Base-by-base conservation (phyloP, 2,113 vertebrate genomes). In the Ranitomeya variabilis region DNA sequence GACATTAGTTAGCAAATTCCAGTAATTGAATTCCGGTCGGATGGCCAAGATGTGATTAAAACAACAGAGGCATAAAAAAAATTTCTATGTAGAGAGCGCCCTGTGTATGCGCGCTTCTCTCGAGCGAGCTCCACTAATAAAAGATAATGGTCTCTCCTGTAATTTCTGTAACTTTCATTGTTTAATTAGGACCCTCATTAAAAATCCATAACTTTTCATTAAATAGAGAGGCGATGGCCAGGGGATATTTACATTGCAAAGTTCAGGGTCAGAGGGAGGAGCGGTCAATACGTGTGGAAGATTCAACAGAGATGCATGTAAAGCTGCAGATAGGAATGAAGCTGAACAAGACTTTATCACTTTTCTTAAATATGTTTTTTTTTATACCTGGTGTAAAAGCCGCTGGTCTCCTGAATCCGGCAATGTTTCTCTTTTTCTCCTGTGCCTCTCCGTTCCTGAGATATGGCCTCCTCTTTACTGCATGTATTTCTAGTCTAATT, bases 181-280 rank as follows among this genome's bases (percentile, higher is more conserved):
- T 88, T 89, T 89, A 84, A 89, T 89, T 89, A 85, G 87, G 81
- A 85, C 87, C 82, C 82, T 89, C 82, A 74, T 89, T 89, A 89
- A 89, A 89, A 89, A 64, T 52, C 51, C 81, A 89, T 89, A 89
- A 89, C 87, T 89, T 89, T 59, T 45, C 87, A 78, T 89, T 85
- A 79, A 89, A 85, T 69, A 78, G 82, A 64, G 76, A 66, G 60
- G 62, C 73, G 55, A 83, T 45, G 37, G 81, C 80, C 66, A 14
- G 59, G 80, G 71, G 71, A 89, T 78, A 79, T 85, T 71, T 89
- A 18, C 23, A 59, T 37, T 55, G 19, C 10, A 67, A 67, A 84
- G 81, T 66, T 67, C 59, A 79, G 69, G 80, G 87, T 76, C 55
- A 74, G 21, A 31, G 26, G 57, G 81, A 52, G 62, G 62, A 10